Base-by-base conservation (phyloP, 2,888 invertebrate genomes). In the Standfussiana lucernea region DNA sequence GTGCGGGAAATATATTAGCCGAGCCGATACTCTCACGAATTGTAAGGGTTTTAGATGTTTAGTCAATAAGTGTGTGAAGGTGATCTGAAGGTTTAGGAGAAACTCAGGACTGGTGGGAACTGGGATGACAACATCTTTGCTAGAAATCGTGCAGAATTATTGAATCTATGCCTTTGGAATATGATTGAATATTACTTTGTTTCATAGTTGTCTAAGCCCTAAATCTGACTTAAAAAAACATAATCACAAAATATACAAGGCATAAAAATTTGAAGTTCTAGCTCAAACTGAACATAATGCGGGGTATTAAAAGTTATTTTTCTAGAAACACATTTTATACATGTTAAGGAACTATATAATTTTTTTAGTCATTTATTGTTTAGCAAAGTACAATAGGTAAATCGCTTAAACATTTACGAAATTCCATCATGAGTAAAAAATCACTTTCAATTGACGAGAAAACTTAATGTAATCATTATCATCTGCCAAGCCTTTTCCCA, bases 1-100 rank as follows among this genome's bases (percentile, higher is more conserved):
- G 83, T 85, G 81, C 64, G 35, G 74, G 68, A 75, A 82, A 85
- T 84, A 82, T 75, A 80, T 84, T 84, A 80, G 64, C 37, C 0
- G 28, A 71, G 59, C 75, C 72, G 61, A 83, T 83, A 71, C 83
- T 64, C 32, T 59, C 66, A 71, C 62, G 66, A 67, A 35, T 68
- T 65, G 40, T 47, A 53, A 45, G 62, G 56, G 53, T 67, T 77
- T 66, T 42, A 70, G 61, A 28, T 61, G 56, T 47, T 67, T 35
- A 32, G 18, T 47, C 50, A 64, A n/a, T 64, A 74, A 62, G 45
- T 35, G 47, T 50, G 40, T 45, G 37, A 45, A 74, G 56, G 64
- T 74, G 74, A 68, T 28, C 47, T 74, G 40, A 40, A 65, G 28
- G 11, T 37, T 35, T 21, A 4, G 32, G 24, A 24, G 28, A 35